phyloP scores from a whole-genome alignment of 2,113 vertebrate genomes.

The Lanius ludovicianus region DNA sequence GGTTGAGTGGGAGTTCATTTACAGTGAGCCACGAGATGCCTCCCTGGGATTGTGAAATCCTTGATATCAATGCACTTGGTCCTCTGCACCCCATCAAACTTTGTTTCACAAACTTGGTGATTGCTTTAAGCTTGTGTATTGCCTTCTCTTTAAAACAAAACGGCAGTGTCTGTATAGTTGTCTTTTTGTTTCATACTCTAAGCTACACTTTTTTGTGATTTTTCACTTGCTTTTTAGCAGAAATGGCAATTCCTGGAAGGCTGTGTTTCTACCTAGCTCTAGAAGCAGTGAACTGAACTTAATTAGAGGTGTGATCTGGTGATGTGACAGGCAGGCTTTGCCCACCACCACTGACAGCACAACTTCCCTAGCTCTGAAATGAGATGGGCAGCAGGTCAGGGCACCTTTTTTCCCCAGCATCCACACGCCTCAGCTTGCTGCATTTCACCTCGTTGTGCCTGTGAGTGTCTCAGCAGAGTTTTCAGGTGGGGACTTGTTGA shows the following conservation, averaged over 20 bases:
- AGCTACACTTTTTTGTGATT: background rate
- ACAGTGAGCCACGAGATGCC: background rate
- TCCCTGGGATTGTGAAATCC: background rate
- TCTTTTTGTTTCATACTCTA: background rate
- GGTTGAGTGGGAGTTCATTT: constrained; percentile 14
- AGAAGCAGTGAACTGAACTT: background rate
- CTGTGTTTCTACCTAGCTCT: background rate
- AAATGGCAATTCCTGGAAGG: background rate
- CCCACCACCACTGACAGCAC: background rate
- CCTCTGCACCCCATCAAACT: background rate
- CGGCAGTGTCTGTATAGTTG: background rate
- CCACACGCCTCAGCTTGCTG: background rate
- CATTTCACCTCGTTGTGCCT: background rate
- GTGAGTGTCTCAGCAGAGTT: background rate
- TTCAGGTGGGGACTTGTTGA: background rate
- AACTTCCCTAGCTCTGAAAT: background rate
- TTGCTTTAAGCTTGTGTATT: background rate
- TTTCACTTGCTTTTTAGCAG: background rate
- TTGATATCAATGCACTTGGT: background rate
- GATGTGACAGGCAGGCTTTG: background rate
- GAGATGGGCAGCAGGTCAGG: background rate
- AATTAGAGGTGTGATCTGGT: background rate
- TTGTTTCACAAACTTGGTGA: background rate
- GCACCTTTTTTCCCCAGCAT: background rate
- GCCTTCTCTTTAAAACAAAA: background rate